Evolutionary conservation across 1,140 invertebrate species (phyloP).

Genomic region (Drosophila tsacasi): DNA sequence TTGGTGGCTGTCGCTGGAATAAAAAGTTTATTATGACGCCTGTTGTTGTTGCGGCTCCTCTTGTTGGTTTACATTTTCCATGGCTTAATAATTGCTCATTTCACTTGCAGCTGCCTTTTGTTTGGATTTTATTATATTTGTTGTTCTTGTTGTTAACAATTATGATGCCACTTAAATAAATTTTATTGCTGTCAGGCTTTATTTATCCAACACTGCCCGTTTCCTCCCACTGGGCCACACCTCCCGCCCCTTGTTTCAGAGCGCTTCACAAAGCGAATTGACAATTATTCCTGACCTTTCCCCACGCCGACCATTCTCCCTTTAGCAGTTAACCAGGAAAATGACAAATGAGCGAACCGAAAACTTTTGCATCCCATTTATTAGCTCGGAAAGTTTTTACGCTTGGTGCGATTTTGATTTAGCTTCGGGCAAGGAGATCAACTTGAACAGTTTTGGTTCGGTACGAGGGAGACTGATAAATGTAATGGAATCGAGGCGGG

Average conservation of each 20-base stretch:
- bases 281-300: slow-evolving; percentile 61
- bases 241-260: slow-evolving; percentile 22
- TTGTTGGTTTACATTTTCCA: slow-evolving; percentile 65
- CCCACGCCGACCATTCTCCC: background rate
- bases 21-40: slow-evolving; percentile 74
- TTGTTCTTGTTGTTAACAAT: slow-evolving; percentile 69
- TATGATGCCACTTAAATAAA: slow-evolving; percentile 78
- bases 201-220: slow-evolving; percentile 4
- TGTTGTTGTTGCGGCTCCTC: slow-evolving; percentile 24
- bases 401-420: slow-evolving; percentile 74
- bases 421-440: slow-evolving; percentile 45
- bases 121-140: slow-evolving; percentile 47
- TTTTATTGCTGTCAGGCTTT: slow-evolving; percentile 67
- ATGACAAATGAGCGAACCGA: slow-evolving; percentile 69
- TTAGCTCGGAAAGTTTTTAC: slow-evolving; percentile 67
- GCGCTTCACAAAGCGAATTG: slow-evolving; percentile 64
- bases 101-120: slow-evolving; percentile 71
- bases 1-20: slow-evolving; percentile 24
- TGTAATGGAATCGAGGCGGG: background rate
- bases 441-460: slow-evolving; percentile 10
- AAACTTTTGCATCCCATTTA: slow-evolving; percentile 71
- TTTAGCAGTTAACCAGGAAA: slow-evolving; percentile 33
- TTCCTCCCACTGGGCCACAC: background rate
- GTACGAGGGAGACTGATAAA: slow-evolving; percentile 15
- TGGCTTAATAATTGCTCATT: slow-evolving; percentile 79